Evolutionary conservation across 2,888 invertebrate species (phyloP), one percentile per base, ranked within the genome.

Genomic region (Coremacera marginata): DNA sequence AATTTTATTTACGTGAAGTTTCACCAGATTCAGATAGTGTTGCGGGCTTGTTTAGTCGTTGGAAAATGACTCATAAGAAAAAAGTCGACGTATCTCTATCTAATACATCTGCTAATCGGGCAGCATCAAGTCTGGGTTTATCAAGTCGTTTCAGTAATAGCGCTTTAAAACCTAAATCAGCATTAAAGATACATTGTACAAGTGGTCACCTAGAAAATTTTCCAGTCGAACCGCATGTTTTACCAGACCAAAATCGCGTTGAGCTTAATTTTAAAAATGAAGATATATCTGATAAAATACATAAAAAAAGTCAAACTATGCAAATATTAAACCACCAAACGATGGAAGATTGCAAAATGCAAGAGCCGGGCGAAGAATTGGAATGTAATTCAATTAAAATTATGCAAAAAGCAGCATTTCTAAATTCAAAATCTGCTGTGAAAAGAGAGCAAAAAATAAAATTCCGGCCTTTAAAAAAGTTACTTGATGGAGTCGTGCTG

Each of bases 401-500:
- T 57, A 49, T 49, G 55, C 44, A n/a, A 75, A 65, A 70, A 57
- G 14, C 16, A 16, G n/a, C n/a, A n/a, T n/a, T n/a, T n/a, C n/a
- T n/a, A 76, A 77, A 57, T 19, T 19, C 60, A 55, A 44, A 79
- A 70, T 60, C 34, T 5, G 19, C n/a, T n/a, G 25, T 4, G 19
- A 25, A 49, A 68, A 68, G 34, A 22, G 5, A 3, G 5, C 0
- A 70, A 49, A 82, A 5, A 77, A 79, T 16, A 75, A 74, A 84
- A 27, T 88, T 86, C 79, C 91, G 90, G 83, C 92, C 92, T 0
- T 94, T 93, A 81, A 86, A 90, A 79, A 88, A 91, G 81, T 85
- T 95, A 44, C 88, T 97, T 81, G 88, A 90, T 14, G 93, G 91
- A 72, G 95, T 95, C 4, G 92, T 92, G 77, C 91, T 97, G 85